Evolutionary conservation across 1,140 invertebrate genomes (phyloP), one percentile per base, ranked within the genome.

Genomic region (Amyelois transitella): DNA sequence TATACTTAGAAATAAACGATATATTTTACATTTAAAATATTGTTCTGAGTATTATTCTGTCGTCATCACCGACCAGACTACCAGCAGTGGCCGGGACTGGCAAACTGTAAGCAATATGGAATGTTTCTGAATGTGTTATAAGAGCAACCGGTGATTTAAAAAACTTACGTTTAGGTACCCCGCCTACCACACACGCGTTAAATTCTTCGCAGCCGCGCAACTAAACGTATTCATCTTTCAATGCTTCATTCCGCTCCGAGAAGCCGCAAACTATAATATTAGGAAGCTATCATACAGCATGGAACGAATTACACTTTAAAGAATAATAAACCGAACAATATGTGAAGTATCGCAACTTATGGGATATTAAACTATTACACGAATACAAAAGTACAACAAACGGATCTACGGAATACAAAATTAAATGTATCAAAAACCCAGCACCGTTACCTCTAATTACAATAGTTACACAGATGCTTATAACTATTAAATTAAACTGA

Each of bases 311-410:
- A 38, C 10, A 38, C 2, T 10, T 38, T 60, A 20, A 32, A 75
- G 79, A 87, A 84, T 81, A 87, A 84, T 78, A 55, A 79, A 78
- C 78, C 69, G 82, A 83, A 87, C 82, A 87, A 86, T 85, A 86
- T 81, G 59, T 68, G 64, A 77, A 81, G 79, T 71, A 60, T 77
- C 60, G 48, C 60, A 62, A 77, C 73, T 75, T 81, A 77, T 38
- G 53, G 67, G 69, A 68, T 60, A 72, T 72, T 66, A 77, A 74
- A 74, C 69, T 81, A 80, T 72, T 79, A 83, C 68, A 75, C 67
- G 65, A 75, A 78, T 78, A 80, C 65, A 78, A 81, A 79, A 81
- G 71, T 78, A 81, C 76, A 72, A 85, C 73, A 64, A 77, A 83
- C 73, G 71, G 78, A 84, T 77, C 71, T 75, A 85, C 69, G 82